Evolutionary conservation across 2,888 invertebrate species (phyloP).

Genomic region (Cephus runcator): DNA sequence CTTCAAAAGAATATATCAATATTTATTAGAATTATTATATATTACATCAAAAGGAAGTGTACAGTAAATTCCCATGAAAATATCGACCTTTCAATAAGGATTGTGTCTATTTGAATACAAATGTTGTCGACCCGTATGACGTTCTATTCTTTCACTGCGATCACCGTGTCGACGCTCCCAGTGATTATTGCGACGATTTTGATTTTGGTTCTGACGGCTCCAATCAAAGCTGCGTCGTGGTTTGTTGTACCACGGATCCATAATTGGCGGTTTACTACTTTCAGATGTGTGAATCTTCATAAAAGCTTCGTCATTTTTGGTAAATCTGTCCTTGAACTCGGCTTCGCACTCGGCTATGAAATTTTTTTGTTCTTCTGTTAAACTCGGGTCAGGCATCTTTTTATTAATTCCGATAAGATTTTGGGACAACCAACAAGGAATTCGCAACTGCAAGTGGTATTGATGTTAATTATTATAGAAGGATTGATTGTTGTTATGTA

Average conservation of each 20-base stretch:
- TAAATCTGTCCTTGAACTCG: slow-evolving; percentile 72
- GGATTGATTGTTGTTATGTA: not conserved
- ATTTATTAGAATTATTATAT: not conserved
- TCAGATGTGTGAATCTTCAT: slow-evolving; percentile 66
- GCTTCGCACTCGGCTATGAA: slow-evolving; percentile 74
- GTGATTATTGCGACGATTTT: slow-evolving; percentile 32
- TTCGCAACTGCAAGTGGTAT: slow-evolving; percentile 68
- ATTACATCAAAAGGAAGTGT: not conserved
- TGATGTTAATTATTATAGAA: slow-evolving; percentile 20
- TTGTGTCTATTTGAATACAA: not conserved
- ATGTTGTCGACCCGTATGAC: not conserved
- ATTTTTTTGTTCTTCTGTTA: slow-evolving; percentile 70
- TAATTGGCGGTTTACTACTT: slow-evolving; percentile 69
- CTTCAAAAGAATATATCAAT: not conserved
- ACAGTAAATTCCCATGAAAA: not conserved
- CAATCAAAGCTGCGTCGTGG: slow-evolving; percentile 33
- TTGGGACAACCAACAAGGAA: slow-evolving; percentile 70
- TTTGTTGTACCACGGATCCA: slow-evolving; percentile 69
- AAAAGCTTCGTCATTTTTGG: slow-evolving; percentile 73
- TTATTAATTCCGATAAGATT: slow-evolving; percentile 60
- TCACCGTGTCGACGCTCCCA: slow-evolving; percentile 37
- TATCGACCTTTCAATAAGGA: not conserved
- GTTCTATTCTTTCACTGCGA: slow-evolving; percentile 4
- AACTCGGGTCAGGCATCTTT: slow-evolving; percentile 32
- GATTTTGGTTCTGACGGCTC: slow-evolving; percentile 40